Evolutionary conservation across 1,140 invertebrate genomes (phyloP).

Genomic region (Trachymyrmex septentrionalis): DNA sequence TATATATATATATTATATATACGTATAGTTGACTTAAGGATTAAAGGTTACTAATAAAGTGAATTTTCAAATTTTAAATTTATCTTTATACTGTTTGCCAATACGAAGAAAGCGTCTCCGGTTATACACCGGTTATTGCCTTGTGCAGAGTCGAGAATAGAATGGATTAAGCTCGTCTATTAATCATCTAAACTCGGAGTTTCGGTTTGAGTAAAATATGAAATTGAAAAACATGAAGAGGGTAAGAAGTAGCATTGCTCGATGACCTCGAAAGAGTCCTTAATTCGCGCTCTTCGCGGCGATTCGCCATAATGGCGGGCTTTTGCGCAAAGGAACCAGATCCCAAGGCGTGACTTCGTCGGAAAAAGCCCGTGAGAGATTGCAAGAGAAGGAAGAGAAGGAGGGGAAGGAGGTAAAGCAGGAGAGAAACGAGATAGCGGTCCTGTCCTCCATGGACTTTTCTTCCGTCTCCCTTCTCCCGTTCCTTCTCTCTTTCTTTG

Average conservation of each 20-base stretch:
- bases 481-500: constrained; percentile 39
- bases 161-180: not conserved
- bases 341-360: constrained; percentile 38
- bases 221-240: constrained; percentile 36
- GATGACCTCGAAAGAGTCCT: constrained; percentile 43
- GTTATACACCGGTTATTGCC: too few species aligned
- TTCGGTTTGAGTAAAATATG: constrained; percentile 13
- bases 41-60: not conserved
- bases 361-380: constrained; percentile 59
- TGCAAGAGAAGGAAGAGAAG: constrained; percentile 17
- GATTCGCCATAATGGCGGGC: constrained; percentile 54
- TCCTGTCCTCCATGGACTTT: constrained; percentile 52
- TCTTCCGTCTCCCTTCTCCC: constrained; percentile 32
- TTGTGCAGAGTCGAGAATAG: not conserved
- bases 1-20: not conserved
- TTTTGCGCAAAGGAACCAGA: constrained; percentile 55
- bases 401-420: not conserved
- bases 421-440: constrained; percentile 65
- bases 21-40: not conserved
- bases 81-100: too few species aligned
- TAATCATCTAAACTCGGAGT: not conserved
- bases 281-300: constrained; percentile 36
- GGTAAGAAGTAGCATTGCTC: constrained; percentile 33
- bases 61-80: not conserved
- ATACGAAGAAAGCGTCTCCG: not conserved